phyloP scores from a whole-genome alignment of 2,113 vertebrate species.

The Mixornis gularis region DNA sequence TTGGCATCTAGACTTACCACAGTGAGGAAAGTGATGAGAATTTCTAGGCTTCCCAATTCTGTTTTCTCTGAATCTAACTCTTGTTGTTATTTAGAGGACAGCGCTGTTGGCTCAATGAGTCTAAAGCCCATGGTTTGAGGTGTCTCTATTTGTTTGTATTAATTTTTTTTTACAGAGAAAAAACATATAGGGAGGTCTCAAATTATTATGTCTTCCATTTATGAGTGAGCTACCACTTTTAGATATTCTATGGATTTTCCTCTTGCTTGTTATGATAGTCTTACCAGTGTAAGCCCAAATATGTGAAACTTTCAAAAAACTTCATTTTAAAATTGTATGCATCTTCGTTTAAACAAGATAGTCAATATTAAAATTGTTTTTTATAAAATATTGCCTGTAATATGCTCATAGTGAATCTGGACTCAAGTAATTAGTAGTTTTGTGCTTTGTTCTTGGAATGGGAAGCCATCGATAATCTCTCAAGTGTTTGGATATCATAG shows the following conservation, averaged over 20 bases:
- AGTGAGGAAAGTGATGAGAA: not conserved
- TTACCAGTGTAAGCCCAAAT: not conserved
- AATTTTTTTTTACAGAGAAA: not conserved
- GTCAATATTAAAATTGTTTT: not conserved
- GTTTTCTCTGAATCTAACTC: not conserved
- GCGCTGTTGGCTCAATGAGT: not conserved
- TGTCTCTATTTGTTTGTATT: not conserved
- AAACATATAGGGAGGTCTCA: rapidly evolving
- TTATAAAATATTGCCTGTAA: not conserved
- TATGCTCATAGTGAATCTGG: not conserved
- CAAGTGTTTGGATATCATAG: not conserved
- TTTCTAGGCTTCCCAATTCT: not conserved
- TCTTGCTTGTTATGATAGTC: not conserved
- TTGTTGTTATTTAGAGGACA: not conserved
- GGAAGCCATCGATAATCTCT: not conserved
- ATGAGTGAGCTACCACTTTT: not conserved
- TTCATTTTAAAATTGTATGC: rapidly evolving
- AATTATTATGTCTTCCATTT: not conserved
- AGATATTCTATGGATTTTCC: not conserved
- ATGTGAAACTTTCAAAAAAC: not conserved
- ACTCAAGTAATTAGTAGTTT: not conserved
- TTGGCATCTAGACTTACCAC: not conserved
- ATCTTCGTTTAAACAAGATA: not conserved
- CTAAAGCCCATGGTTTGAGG: not conserved
- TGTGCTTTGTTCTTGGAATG: not conserved